A percentile compares a stretch with the other conserved stretches of the same genome.
These are phyloP conservation scores for Hyles lineata DNA, from an alignment of 2,888 invertebrate species.

Conservation along the genomic window DNA sequence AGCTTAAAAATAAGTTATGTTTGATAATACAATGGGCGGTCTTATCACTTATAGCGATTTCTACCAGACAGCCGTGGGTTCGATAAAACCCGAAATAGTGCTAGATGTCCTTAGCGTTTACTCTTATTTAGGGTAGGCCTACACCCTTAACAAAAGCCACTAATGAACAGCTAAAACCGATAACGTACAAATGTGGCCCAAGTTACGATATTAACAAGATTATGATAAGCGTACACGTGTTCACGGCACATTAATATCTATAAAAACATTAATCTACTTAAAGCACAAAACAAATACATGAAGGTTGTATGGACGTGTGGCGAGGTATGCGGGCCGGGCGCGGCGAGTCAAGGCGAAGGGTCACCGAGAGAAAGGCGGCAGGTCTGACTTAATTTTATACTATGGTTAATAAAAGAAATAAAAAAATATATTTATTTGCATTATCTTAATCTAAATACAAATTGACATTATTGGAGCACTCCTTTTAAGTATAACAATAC, in stretches of 20 bases:
- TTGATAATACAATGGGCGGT: too few species aligned
- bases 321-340: slow-evolving; percentile 71
- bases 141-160: too few species aligned
- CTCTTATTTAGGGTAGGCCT: too few species aligned
- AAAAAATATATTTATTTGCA: too few species aligned
- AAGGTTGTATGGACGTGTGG: slow-evolving; percentile 62
- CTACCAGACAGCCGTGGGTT: too few species aligned
- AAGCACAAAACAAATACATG: slow-evolving; percentile 21
- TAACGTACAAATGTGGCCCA: neutral
- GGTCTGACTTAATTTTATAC: slow-evolving; percentile 70
- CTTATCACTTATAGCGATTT: too few species aligned
- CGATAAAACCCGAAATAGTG: too few species aligned
- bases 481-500: too few species aligned
- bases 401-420: slow-evolving; percentile 41
- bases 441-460: too few species aligned
- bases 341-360: slow-evolving; percentile 82
- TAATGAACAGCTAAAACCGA: neutral
- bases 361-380: slow-evolving; percentile 78
- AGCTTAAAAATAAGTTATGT: too few species aligned
- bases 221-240: slow-evolving; percentile 15
- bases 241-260: slow-evolving; percentile 11
- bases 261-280: slow-evolving; percentile 23
- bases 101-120: too few species aligned
- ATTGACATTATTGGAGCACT: too few species aligned
- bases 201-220: neutral